Base-by-base conservation (phyloP, 2,797 vertebrate genomes). In the Heliangelus exortis region DNA sequence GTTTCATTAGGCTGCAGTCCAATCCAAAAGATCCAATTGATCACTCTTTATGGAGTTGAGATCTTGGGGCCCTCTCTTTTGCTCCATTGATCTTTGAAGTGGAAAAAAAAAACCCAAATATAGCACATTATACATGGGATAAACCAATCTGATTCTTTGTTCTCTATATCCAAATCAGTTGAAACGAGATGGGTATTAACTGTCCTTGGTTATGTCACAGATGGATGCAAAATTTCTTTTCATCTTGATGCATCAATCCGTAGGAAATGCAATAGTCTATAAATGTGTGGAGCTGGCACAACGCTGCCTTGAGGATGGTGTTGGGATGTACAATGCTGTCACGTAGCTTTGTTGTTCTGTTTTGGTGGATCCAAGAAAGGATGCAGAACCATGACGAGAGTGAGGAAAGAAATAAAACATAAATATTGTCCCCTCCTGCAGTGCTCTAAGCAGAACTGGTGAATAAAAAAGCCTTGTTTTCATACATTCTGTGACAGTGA, bases 1-100 rank as follows among this genome's bases (percentile, higher is more conserved):
- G 41, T 67, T 92, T 94, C 25, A 43, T 54, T 87, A 71, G 61
- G 26, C 31, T 94, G 53, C 45, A 50, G 53, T 28, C 50, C 45
- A 36, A 18, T 75, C 34, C 12, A 39, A n/a, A 90, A 73, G 12
- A 55, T 50, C 9, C 34, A 74, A 18, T 10, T 74, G 73, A 75
- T 85, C 22, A 61, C 10, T 74, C 7, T 57, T 63, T 9, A 45
- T 34, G 36, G n/a, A 82, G 15, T 45, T 45, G 61, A 63, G 36
- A 21, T 59, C 54, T 72, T 15, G 43, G 39, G 17, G 5, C 2
- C 10, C 8, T 84, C 41, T 74, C 43, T 84, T 47, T 45, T 87
- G 45, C n/a, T 76, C 23, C 0, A 1, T 6, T 84, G 80, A 28
- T 81, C 12, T 76, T 22, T 34, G 43, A 69, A 82, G 12, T 66